Conservation (phyloP, 2,113 vertebrate species). For the Sorex fumeus region DNA sequence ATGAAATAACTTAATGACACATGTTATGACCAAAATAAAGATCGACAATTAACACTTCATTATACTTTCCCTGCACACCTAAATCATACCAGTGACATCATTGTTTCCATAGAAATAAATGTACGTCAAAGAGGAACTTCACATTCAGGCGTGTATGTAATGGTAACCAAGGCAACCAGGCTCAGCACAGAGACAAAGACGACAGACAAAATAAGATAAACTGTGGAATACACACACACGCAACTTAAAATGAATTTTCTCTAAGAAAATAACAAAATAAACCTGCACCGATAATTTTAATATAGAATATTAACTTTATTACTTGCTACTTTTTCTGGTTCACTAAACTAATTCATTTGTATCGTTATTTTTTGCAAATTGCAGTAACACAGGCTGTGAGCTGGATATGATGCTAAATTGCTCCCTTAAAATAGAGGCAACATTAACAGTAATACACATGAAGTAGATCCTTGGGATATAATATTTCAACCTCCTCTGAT, state of each 20-base stretch:
- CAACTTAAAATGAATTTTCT: slow-evolving; percentile 51
- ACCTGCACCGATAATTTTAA: background rate
- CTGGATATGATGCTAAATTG: slow-evolving; percentile 37
- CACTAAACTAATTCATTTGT: slow-evolving; percentile 54
- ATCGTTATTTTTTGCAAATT: slow-evolving; percentile 57
- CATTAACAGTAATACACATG: slow-evolving; percentile 30
- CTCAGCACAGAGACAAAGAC: slow-evolving; percentile 76
- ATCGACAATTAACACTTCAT: slow-evolving; percentile 38
- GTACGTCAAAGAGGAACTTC: slow-evolving; percentile 74
- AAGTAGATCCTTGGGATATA: slow-evolving; percentile 8
- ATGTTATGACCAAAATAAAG: slow-evolving; percentile 61
- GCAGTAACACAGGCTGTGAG: slow-evolving; percentile 32
- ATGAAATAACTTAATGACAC: slow-evolving; percentile 49
- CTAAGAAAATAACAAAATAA: slow-evolving; percentile 55
- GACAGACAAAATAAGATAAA: slow-evolving; percentile 71
- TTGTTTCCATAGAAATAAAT: slow-evolving; percentile 84
- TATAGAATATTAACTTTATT: slow-evolving; percentile 61
- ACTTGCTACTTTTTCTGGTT: slow-evolving; percentile 38
- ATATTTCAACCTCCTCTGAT: background rate
- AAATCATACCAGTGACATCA: slow-evolving; percentile 70
- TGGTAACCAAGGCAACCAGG: slow-evolving; percentile 83
- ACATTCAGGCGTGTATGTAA: slow-evolving; percentile 57
- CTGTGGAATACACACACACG: slow-evolving; percentile 18
- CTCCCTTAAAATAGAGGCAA: slow-evolving; percentile 30
- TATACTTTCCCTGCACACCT: slow-evolving; percentile 58